Conservation (phyloP, 2,113 vertebrate species). For the Pachycephala philippinensis region DNA sequence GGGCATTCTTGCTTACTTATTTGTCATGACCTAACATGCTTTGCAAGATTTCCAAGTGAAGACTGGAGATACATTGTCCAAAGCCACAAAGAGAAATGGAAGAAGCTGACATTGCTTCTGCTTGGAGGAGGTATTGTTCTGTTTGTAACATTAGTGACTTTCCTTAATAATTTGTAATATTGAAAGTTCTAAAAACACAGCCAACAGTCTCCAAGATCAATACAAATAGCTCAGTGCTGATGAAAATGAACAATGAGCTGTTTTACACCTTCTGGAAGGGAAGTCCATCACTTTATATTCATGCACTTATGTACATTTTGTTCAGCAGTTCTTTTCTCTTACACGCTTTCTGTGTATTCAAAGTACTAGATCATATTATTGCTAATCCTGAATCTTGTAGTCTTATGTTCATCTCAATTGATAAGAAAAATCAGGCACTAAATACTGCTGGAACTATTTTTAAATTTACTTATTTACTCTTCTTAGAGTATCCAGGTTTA, state of each 20-base stretch:
- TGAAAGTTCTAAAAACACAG: background rate
- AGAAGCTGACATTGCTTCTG: background rate
- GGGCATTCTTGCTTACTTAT: background rate
- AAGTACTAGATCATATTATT: background rate
- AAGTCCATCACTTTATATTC: background rate
- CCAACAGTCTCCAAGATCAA: background rate
- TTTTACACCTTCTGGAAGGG: background rate
- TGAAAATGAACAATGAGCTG: background rate
- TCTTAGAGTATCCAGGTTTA: background rate
- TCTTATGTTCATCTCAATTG: background rate
- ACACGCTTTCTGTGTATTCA: background rate
- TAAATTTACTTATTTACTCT: background rate
- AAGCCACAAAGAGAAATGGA: background rate
- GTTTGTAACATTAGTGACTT: background rate
- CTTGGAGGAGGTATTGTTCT: background rate
- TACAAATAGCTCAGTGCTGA: background rate
- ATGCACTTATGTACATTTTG: background rate
- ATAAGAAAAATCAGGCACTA: background rate
- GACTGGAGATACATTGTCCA: background rate
- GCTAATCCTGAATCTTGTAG: background rate
- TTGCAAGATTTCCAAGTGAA: background rate
- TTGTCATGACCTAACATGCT: background rate
- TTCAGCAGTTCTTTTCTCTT: background rate
- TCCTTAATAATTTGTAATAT: background rate
- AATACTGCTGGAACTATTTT: background rate